Evolutionary conservation across 2,797 vertebrate species (phyloP), one percentile per base, ranked within the genome.

Genomic region (Protosalanx chinensis): DNA sequence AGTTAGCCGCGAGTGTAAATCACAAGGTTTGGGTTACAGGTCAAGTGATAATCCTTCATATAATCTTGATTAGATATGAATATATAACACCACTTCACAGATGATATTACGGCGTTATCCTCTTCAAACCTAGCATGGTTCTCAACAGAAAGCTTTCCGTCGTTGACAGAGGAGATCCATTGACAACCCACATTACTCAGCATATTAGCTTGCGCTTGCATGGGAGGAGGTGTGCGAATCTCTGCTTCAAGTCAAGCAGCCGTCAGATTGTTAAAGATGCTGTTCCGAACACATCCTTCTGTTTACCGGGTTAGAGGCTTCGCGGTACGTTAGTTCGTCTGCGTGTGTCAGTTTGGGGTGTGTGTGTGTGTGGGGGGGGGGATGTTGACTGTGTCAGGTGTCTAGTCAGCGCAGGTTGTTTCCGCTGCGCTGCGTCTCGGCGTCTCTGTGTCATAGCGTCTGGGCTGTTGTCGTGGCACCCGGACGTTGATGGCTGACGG

Each of bases 401-500:
- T 27, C 23, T 27, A 27, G 23, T 27, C 23, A 27, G 3, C 20
- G 67, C 5, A 37, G 67, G 56, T 53, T 67, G 51, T 67, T 67
- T 30, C 27, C 6, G 3, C 66, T 23, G 49, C 5, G 37, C n/a
- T 23, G 33, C 20, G 35, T 65, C 20, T 41, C 8, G 7, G 5
- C 61, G 29, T 5, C 61, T 8, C 37, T 0, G 33, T 65, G 63
- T 41, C 63, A 65, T 13, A 23, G 12, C 6, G 27, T 67, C 13
- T 23, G 32, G 67, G 18, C n/a, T 23, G 67, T 33, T 33, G n/a
- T 20, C 18, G 62, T 65, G 68, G 20, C 49, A 30, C 35, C 15
- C 5, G 20, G 32, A 13, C 46, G 65, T 41, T 62, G 67, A 70
- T 62, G 56, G 23, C 6, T 23, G 68, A 20, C 16, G 53, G 65